These are phyloP conservation scores for Drosophila persimilis DNA, from an alignment of 1,140 invertebrate species.

Conservation along the genomic window DNA sequence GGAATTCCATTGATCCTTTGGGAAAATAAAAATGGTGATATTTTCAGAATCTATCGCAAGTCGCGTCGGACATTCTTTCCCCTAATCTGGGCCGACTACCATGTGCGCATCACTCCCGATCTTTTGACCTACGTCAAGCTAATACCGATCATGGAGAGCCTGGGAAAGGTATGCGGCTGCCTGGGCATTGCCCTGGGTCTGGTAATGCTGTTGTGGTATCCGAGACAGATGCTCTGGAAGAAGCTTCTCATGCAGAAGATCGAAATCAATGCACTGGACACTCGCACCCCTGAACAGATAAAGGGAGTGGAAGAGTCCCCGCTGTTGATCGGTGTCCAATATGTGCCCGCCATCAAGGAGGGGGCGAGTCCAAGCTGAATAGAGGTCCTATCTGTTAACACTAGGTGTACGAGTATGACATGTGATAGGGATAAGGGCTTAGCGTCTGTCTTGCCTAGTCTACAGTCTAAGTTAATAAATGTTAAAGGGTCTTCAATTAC, in stretches of 20 bases:
- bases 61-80: constrained; percentile 88
- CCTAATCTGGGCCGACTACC: constrained; percentile 90
- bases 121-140: constrained; percentile 81
- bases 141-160: constrained; percentile 31
- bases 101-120: constrained; percentile 85
- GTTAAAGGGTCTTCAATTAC: constrained; percentile 3
- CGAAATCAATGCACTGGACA: constrained; percentile 53
- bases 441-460: constrained; percentile 23
- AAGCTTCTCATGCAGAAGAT: constrained; percentile 62
- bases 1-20: background rate
- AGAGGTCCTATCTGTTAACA: background rate
- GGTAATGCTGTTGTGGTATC: constrained; percentile 62
- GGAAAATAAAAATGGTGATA: constrained; percentile 4
- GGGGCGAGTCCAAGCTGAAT: constrained; percentile 25
- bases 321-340: constrained; percentile 53
- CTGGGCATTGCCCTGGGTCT: constrained; percentile 53
- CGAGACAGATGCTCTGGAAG: constrained; percentile 50
- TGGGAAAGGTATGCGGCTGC: constrained; percentile 43
- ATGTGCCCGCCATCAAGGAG: constrained; percentile 12
- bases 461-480: constrained; percentile 28
- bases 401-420: constrained; percentile 17
- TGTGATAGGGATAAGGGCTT: constrained; percentile 24
- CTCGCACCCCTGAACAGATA: background rate
- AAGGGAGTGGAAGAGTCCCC: constrained; percentile 57
- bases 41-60: constrained; percentile 78